Conservation (phyloP, 2,888 invertebrate genomes). For the Caradrina kadenii region DNA sequence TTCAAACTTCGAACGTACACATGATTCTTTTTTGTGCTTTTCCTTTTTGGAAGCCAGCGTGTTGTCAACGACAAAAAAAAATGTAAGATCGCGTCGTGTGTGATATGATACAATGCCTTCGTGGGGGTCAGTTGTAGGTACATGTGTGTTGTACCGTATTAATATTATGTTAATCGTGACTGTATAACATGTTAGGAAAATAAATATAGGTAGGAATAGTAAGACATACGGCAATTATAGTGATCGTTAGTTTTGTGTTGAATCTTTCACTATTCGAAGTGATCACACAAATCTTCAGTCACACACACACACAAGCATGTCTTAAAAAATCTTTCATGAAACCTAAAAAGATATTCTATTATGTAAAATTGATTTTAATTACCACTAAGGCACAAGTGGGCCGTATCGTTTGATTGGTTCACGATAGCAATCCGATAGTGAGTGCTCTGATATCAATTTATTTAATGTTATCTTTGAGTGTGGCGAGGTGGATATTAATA, state of each 20-base stretch:
- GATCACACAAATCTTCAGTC: too few species aligned
- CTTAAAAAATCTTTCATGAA: background rate
- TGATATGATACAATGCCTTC: constrained; percentile 80
- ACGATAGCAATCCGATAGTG: constrained; percentile 62
- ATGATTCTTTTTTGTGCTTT: constrained; percentile 75
- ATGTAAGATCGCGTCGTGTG: constrained; percentile 78
- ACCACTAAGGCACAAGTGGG: constrained; percentile 59
- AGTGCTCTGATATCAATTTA: constrained; percentile 61
- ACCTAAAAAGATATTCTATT: constrained; percentile 5
- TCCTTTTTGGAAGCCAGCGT: constrained; percentile 66
- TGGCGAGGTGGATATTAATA: constrained; percentile 56
- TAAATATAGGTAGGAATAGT: background rate
- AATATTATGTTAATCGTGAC: constrained; percentile 42
- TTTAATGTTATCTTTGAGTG: constrained; percentile 63
- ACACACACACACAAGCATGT: too few species aligned
- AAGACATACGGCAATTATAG: background rate
- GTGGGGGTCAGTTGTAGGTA: constrained; percentile 76
- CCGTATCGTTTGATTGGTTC: constrained; percentile 65
- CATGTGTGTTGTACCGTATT: constrained; percentile 58
- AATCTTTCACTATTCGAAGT: background rate
- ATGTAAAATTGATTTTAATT: constrained; percentile 46
- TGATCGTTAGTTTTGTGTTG: background rate
- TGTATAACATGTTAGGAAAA: constrained; percentile 29
- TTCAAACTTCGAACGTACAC: constrained; percentile 65
- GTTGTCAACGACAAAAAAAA: constrained; percentile 81